phyloP scores from a whole-genome alignment of 2,113 vertebrate species.

The Scartelaos histophorus region DNA sequence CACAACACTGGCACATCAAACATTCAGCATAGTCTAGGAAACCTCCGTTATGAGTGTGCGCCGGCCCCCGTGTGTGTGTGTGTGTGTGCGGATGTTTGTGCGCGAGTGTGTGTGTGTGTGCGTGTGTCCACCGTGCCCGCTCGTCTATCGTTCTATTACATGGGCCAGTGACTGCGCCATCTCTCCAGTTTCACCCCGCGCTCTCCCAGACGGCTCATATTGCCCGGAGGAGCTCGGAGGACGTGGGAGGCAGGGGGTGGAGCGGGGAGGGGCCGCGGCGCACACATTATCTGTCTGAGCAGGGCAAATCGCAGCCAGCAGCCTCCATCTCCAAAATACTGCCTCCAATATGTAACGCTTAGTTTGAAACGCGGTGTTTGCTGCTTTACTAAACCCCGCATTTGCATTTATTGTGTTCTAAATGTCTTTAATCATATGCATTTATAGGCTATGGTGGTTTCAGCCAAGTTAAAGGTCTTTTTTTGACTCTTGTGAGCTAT shows the following conservation, averaged over 20 bases:
- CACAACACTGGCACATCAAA: conserved; percentile 28
- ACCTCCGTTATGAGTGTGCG: conserved; percentile 27
- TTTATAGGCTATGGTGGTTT: too few species aligned
- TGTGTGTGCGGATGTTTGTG: conserved; percentile 15
- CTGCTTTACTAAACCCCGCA: too few species aligned
- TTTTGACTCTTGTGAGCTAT: too few species aligned
- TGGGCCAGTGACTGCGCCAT: conserved; percentile 72
- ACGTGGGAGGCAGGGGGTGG: conserved; percentile 42
- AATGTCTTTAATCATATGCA: too few species aligned
- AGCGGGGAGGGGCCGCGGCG: conserved; percentile 6
- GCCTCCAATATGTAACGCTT: conserved; percentile 5
- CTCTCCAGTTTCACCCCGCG: conserved; percentile 69
- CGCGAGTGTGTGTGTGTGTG: conserved; percentile 7
- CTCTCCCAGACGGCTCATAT: conserved; percentile 71
- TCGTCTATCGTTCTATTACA: conserved; percentile 74
- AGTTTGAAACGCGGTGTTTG: background rate
- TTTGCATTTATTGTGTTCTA: background rate
- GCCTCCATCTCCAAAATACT: conserved; percentile 37
- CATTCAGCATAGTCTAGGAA: conserved; percentile 37
- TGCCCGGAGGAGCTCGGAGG: conserved; percentile 66
- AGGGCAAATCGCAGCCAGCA: conserved; percentile 43
- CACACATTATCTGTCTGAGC: conserved; percentile 67
- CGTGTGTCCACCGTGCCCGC: conserved; percentile 35
- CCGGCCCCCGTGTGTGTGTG: background rate
- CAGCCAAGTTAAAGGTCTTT: too few species aligned